Evolutionary conservation across 2,888 invertebrate species (phyloP), one percentile per base, ranked within the genome.

Genomic region (Hybos culiciformis): DNA sequence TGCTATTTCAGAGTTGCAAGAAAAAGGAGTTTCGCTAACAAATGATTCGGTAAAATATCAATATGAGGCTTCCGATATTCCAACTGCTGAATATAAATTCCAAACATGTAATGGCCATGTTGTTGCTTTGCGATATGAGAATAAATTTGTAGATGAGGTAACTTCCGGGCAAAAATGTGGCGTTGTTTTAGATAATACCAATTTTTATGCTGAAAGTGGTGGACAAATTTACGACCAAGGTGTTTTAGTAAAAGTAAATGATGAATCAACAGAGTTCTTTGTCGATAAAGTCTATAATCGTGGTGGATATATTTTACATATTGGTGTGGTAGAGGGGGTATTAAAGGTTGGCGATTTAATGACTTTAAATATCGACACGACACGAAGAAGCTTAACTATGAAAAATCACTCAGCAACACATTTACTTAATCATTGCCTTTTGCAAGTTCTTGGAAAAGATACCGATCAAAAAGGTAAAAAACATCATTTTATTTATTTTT

Each of bases 401-500:
- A 93, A 87, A 62, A 98, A 99, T 69, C 94, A 98, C 68, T 87
- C 97, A 33, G 96, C 93, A 18, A 99, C 98, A 1, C 98, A 99
- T 66, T 79, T 94, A 33, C 72, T 99, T 12, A 99, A 99, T 70
- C 93, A 84, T 68, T 92, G 90, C 18, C 70, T 99, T 45, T 74
- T 96, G 45, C 80, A 81, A 62, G 91, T 96, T 19, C 72, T 98
- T 32, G 85, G 90, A 11, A 80, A 82, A 51, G 91, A 90, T 53
- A 83, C 92, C 11, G 94, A 97, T 63, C 97, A 97, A 67, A 80
- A 85, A 58, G n/a, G n/a, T n/a, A n/a, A n/a, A n/a, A n/a, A n/a
- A n/a, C n/a, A n/a, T n/a, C n/a, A n/a, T n/a, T n/a, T n/a, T n/a
- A n/a, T n/a, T n/a, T n/a, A n/a, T n/a, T n/a, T n/a, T n/a, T n/a